phyloP scores from a whole-genome alignment of 2,888 invertebrate species.

The Asteroscopus sphinx region DNA sequence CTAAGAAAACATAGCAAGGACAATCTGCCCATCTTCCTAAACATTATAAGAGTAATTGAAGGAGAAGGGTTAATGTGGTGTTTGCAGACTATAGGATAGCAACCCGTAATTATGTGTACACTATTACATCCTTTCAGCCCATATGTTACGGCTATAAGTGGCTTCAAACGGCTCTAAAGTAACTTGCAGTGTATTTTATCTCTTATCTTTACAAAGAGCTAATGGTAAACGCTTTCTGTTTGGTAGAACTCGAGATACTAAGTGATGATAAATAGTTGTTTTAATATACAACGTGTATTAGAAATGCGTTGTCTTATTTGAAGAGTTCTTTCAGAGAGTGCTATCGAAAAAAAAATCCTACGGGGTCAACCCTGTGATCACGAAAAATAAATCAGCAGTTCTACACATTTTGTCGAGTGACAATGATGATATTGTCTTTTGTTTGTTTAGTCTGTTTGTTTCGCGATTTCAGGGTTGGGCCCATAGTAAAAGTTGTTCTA shows the following conservation, averaged over 20 bases:
- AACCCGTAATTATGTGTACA: slow-evolving; percentile 42
- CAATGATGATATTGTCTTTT: no score
- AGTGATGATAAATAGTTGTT: slow-evolving; percentile 16
- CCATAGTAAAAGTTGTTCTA: no score
- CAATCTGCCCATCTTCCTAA: slow-evolving; percentile 27
- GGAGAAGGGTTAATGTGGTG: slow-evolving; percentile 38
- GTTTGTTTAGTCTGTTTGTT: no score
- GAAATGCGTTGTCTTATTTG: slow-evolving; percentile 9
- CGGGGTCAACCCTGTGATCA: no score
- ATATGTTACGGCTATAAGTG: slow-evolving; percentile 23
- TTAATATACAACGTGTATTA: slow-evolving; percentile 12
- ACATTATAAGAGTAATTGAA: slow-evolving; percentile 40
- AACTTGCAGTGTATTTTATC: slow-evolving; percentile 7
- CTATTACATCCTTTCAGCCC: slow-evolving; percentile 35
- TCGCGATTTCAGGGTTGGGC: no score
- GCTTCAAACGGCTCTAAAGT: slow-evolving; percentile 32
- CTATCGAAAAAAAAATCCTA: no score
- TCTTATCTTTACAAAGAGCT: slow-evolving; percentile 10
- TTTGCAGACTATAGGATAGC: slow-evolving; percentile 30
- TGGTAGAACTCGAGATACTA: slow-evolving; percentile 4
- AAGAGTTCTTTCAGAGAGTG: no score
- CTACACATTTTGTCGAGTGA: no score
- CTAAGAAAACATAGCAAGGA: slow-evolving; percentile 26
- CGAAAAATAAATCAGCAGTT: no score
- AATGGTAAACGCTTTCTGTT: slow-evolving; percentile 4